Evolutionary conservation across 2,888 invertebrate species (phyloP).

Genomic region (Teinopalpus imperialis): DNA sequence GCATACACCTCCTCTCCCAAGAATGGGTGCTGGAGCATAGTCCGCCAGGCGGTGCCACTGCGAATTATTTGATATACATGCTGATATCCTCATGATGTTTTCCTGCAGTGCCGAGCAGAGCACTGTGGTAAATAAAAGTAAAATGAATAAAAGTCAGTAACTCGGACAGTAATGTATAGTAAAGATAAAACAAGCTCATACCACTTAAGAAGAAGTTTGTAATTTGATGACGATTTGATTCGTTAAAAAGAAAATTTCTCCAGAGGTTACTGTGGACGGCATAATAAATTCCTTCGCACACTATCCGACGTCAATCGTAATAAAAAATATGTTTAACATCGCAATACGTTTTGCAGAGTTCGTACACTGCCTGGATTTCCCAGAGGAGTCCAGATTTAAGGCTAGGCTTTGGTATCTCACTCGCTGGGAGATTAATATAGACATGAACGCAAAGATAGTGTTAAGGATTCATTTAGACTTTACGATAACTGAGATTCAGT

Average conservation of each 20-base stretch:
- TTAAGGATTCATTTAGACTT: background rate
- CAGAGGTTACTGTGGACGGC: background rate
- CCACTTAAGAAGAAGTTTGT: too few relatives aligned
- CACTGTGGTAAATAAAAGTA: too few relatives aligned
- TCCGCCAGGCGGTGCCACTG: too few relatives aligned
- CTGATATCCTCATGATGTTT: too few relatives aligned
- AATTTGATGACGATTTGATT: too few relatives aligned
- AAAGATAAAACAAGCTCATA: too few relatives aligned
- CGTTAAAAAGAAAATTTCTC: constrained; percentile 6
- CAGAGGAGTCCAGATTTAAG: constrained; percentile 1
- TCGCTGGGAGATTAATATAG: background rate
- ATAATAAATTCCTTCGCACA: constrained; percentile 5
- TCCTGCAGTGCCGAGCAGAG: too few relatives aligned
- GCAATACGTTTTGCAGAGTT: background rate
- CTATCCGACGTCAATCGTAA: constrained; percentile 4
- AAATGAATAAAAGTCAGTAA: too few relatives aligned
- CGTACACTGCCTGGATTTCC: constrained; percentile 2
- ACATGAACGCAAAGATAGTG: background rate
- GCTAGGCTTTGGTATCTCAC: background rate
- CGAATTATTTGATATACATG: too few relatives aligned
- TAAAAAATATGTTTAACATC: constrained; percentile 7
- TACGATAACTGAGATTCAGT: background rate
- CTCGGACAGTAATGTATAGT: too few relatives aligned
- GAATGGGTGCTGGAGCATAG: too few relatives aligned
- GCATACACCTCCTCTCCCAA: too few relatives aligned